These are phyloP conservation scores for Xenopus laevis DNA, from an alignment of 2,113 vertebrate genomes.

Conservation along the genomic window DNA sequence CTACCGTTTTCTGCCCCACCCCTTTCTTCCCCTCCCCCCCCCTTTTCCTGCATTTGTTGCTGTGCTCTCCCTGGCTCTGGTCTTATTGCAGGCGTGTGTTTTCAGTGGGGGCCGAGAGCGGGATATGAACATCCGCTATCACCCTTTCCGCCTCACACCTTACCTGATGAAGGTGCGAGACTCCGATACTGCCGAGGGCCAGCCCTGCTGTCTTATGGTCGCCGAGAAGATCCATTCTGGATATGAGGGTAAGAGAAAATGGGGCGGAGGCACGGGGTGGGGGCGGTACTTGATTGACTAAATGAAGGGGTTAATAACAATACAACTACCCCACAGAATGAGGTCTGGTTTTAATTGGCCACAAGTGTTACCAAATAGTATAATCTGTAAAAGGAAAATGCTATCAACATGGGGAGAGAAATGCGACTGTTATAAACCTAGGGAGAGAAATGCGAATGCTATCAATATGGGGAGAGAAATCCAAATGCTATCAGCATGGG, in stretches of 20 bases:
- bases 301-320: no score
- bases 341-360: no score
- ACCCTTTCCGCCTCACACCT: conserved; percentile 82
- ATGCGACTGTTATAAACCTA: no score
- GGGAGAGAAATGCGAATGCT: no score
- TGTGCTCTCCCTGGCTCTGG: conserved; percentile 38
- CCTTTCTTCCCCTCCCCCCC: background rate
- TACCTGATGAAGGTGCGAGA: conserved; percentile 81
- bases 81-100: conserved; percentile 54
- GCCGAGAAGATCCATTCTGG: conserved; percentile 85
- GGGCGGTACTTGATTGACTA: no score
- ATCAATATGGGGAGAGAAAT: no score
- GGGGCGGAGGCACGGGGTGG: background rate
- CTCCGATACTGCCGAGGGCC: conserved; percentile 66
- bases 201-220: conserved; percentile 84
- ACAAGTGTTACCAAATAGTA: no score
- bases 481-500: no score
- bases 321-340: no score
- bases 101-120: conserved; percentile 66
- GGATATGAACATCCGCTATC: conserved; percentile 70
- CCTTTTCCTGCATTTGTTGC: background rate
- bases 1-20: background rate
- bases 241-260: conserved; percentile 72
- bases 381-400: no score
- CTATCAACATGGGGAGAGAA: no score